phyloP scores from a whole-genome alignment of 2,113 vertebrate genomes.

The Zosterops hypoxanthus region DNA sequence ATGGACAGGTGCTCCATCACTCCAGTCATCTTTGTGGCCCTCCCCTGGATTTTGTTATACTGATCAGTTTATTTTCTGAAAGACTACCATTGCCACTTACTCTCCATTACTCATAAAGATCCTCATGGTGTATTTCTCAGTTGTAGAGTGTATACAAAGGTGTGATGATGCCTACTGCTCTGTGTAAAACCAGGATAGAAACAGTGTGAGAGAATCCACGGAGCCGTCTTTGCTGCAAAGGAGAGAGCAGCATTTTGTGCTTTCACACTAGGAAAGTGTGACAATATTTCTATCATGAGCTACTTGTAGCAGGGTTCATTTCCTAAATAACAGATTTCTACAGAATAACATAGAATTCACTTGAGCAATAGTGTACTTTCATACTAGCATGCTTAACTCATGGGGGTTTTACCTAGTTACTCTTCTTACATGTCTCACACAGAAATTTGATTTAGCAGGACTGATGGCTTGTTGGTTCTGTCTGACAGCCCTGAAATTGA shows the following conservation, averaged over 20 bases:
- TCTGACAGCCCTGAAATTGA: background rate
- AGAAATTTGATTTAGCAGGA: background rate
- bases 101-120: background rate
- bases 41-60: background rate
- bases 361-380: background rate
- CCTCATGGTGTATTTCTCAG: background rate
- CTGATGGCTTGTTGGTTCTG: background rate
- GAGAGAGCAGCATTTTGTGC: background rate
- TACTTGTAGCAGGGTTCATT: background rate
- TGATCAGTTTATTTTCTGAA: background rate
- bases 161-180: background rate
- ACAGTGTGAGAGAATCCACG: background rate
- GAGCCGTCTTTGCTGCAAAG: background rate
- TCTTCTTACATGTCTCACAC: background rate
- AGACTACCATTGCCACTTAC: accelerated
- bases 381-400: background rate
- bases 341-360: background rate
- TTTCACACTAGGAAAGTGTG: background rate
- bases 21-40: background rate
- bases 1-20: background rate
- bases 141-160: background rate
- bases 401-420: background rate
- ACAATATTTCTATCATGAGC: background rate
- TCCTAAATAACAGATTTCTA: background rate
- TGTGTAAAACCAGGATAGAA: background rate